Percentiles rank a stretch among this genome's conserved stretches.
Evolutionary conservation across 2,888 invertebrate species (phyloP).

Genomic region (Caenorhabditis parvicauda): DNA sequence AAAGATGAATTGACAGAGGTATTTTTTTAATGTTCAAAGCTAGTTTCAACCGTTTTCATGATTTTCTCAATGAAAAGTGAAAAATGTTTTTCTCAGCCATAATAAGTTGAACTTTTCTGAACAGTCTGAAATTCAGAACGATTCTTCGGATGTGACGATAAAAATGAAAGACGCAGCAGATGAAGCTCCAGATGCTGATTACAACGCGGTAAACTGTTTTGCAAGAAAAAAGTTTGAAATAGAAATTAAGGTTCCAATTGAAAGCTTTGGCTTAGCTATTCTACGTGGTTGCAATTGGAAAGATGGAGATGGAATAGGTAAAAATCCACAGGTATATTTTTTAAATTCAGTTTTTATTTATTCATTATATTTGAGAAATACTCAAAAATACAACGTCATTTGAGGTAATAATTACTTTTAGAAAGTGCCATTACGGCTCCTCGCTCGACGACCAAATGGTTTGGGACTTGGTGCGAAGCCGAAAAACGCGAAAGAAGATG

Average conservation of each 20-base stretch:
- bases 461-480: conserved; percentile 85
- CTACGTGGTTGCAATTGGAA: conserved; percentile 83
- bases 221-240: too few species aligned
- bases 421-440: conserved; percentile 68
- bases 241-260: conserved; percentile 70
- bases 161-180: conserved; percentile 4
- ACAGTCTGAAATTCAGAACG: too few species aligned
- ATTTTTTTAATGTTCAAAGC: too few species aligned
- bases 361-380: not conserved
- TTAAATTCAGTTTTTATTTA: not conserved
- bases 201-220: conserved; percentile 25
- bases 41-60: too few species aligned
- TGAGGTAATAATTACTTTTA: not conserved
- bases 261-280: conserved; percentile 86
- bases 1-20: conserved; percentile 5
- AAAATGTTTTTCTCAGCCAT: too few species aligned
- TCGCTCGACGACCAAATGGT: conserved; percentile 82
- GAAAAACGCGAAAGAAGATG: conserved; percentile 61
- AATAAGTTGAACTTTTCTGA: too few species aligned
- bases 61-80: too few species aligned
- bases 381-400: not conserved
- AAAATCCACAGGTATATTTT: conserved; percentile 35
- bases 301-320: conserved; percentile 63
- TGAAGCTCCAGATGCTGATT: conserved; percentile 44
- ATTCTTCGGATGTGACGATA: too few species aligned